Conservation (phyloP, 2,888 invertebrate species). For the Tanaodytes sp. region DNA sequence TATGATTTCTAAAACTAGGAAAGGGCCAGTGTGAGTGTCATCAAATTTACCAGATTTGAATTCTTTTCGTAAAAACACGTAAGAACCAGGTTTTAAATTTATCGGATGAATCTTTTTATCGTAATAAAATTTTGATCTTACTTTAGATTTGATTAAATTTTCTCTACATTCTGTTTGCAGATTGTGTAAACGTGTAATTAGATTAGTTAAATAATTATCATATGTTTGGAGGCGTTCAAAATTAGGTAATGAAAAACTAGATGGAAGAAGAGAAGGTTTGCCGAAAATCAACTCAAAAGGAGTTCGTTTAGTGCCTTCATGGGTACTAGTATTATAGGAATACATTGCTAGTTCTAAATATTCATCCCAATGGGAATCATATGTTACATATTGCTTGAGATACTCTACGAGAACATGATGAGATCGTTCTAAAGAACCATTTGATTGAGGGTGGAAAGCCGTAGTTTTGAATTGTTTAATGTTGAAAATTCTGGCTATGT, state of each 20-base stretch:
- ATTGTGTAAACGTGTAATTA: background rate
- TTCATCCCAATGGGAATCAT: too few species aligned
- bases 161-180: background rate
- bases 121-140: background rate
- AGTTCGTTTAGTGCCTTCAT: background rate
- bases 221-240: background rate
- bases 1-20: background rate
- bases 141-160: background rate
- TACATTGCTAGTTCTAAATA: too few species aligned
- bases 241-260: background rate
- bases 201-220: background rate
- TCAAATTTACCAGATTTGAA: too few species aligned
- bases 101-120: background rate
- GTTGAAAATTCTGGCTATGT: too few species aligned
- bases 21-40: background rate
- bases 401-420: too few species aligned
- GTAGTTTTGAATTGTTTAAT: too few species aligned
- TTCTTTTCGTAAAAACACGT: background rate
- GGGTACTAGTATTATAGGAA: background rate
- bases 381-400: too few species aligned
- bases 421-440: too few species aligned
- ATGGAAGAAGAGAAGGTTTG: background rate
- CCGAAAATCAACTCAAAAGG: constrained; percentile 1
- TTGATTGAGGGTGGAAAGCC: too few species aligned
- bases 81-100: background rate